These are phyloP conservation scores for Epinephelus awoara DNA, from an alignment of 2,797 vertebrate species.

Conservation along the genomic window DNA sequence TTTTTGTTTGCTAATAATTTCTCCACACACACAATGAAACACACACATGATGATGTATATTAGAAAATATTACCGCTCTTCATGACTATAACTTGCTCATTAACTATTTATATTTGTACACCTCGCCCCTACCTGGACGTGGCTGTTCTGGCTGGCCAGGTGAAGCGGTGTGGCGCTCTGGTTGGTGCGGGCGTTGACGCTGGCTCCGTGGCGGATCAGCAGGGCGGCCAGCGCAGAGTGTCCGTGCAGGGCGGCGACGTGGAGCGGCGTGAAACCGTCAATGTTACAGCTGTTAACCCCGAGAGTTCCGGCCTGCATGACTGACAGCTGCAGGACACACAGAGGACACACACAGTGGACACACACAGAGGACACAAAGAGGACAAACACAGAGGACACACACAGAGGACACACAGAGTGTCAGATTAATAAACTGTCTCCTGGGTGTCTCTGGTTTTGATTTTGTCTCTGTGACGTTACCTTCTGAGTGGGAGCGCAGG, in stretches of 20 bases:
- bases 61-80: no score
- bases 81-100: no score
- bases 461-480: conserved; percentile 51
- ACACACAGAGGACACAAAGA: background rate
- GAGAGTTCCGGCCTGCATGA: conserved; percentile 84
- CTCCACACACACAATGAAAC: no score
- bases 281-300: conserved; percentile 89
- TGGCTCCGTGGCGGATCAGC: conserved; percentile 90
- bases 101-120: no score
- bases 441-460: background rate
- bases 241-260: conserved; percentile 92
- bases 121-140: conserved; percentile 85
- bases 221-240: conserved; percentile 83
- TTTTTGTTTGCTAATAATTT: no score
- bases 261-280: conserved; percentile 90
- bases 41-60: no score
- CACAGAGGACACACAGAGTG: background rate
- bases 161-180: conserved; percentile 91
- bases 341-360: background rate
- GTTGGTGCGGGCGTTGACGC: conserved; percentile 82
- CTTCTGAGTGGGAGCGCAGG: conserved; percentile 93
- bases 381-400: background rate
- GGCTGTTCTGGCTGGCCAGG: conserved; percentile 92
- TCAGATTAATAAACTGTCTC: background rate
- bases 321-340: conserved; percentile 74